These are phyloP conservation scores for Rhynchonema sp. DNA, from an alignment of 2,888 invertebrate genomes.

Conservation along the genomic window DNA sequence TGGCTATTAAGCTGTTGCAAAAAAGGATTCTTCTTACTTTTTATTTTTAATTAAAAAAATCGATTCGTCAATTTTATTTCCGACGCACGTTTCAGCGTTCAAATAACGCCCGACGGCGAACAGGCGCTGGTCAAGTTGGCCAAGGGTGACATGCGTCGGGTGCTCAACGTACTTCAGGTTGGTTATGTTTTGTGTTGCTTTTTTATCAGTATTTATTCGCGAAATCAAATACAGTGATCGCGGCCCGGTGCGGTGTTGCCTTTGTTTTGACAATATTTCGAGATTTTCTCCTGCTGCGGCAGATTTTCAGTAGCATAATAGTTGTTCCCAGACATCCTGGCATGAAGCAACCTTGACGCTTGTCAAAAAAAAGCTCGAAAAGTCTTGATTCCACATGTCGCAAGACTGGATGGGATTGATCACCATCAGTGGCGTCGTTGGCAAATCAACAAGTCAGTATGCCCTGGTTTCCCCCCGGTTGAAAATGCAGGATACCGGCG, in stretches of 20 bases:
- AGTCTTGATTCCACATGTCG: no score
- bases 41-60: neutral
- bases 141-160: conserved; percentile 91
- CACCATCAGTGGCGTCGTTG: no score
- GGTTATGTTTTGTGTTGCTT: neutral
- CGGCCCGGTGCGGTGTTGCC: neutral
- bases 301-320: no score
- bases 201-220: neutral
- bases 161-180: conserved; percentile 72
- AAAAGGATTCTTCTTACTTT: neutral
- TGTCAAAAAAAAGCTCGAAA: no score
- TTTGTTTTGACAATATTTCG: neutral
- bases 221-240: neutral
- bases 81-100: conserved; percentile 46
- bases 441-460: no score
- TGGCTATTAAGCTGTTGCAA: neutral
- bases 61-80: neutral
- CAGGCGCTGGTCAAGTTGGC: conserved; percentile 68
- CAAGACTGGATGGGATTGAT: no score
- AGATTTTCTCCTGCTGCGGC: no score
- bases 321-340: no score
- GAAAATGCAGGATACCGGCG: no score
- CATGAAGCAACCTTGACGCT: no score
- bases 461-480: no score
- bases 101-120: conserved; percentile 64